Base-by-base conservation (phyloP, 2,797 vertebrate genomes). In the Poecile montanus region DNA sequence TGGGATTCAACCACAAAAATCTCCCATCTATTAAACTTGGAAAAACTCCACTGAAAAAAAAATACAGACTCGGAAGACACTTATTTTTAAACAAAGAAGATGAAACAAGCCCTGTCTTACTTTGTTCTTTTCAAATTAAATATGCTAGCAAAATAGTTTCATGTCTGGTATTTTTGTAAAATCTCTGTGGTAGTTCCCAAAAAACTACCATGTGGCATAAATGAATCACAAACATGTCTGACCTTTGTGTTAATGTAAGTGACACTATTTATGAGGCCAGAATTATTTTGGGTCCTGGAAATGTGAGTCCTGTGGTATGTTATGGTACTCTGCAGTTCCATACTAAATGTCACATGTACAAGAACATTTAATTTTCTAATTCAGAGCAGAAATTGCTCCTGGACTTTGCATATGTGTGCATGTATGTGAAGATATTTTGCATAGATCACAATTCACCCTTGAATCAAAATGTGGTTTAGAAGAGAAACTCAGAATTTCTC, bases 121-220 rank as follows among this genome's bases (percentile, higher is more conserved):
- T 84, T 70, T 78, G 54, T 93, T 88, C n/a, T 91, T 89, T 93
- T 91, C 45, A 89, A 65, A 85, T 58, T 58, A 83, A 85, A 13
- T 29, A 29, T 48, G 22, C 58, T 76, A 89, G 51, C 45, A 92
- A 88, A 93, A 81, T 48, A 94, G 51, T 45, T 70, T 66, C 26
- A 54, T 58, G 68, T 51, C 79, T 96, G 91, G 66, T 66, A 58
- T 78, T 93, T 93, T 75, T 85, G 25, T 92, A 13, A 89, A 29
- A 77, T 66, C 85, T 61, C 58, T 89, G 65, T 45, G 56, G 48
- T 70, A 56, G 57, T 50, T 92, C 36, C 73, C 45, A 78, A 78
- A 76, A 85, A 81, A 32, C n/a, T 89, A 47, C 26, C 27, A 40
- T 14, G 14, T 70, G 89, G 58, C 62, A 67, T 72, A 70, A 88